phyloP scores from a whole-genome alignment of 2,888 invertebrate genomes.

The Tortrix viridana region DNA sequence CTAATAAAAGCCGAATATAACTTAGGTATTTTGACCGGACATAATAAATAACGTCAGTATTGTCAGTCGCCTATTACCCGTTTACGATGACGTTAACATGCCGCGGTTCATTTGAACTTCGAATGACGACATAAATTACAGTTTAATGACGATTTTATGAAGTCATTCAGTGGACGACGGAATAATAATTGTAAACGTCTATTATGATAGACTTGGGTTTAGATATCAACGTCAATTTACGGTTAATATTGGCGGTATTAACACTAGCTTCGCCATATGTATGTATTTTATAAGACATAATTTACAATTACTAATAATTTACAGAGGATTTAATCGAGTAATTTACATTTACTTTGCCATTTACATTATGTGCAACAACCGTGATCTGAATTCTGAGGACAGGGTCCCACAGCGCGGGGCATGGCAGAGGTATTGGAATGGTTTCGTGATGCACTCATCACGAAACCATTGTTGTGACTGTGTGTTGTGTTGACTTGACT shows the following conservation, averaged over 20 bases:
- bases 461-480: too few relatives aligned
- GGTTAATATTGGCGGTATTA: neutral
- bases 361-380: too few relatives aligned
- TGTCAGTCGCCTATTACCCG: conserved; percentile 37
- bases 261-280: neutral
- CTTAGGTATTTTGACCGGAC: conserved; percentile 3
- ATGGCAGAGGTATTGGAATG: too few relatives aligned
- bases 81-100: conserved; percentile 45
- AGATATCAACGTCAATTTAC: conserved; percentile 6
- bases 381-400: too few relatives aligned
- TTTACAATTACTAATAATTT: too few relatives aligned
- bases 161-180: conserved; percentile 44
- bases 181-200: conserved; percentile 21
- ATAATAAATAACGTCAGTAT: conserved; percentile 3
- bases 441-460: too few relatives aligned
- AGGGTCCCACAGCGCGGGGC: too few relatives aligned
- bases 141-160: conserved; percentile 46
- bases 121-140: conserved; percentile 44
- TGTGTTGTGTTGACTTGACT: too few relatives aligned
- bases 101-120: conserved; percentile 43
- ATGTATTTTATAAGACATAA: neutral
- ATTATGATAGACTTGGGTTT: neutral
- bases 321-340: too few relatives aligned
- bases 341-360: too few relatives aligned
- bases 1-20: too few relatives aligned